phyloP scores from a whole-genome alignment of 2,797 vertebrate species.

The Schizopygopsis pylzovi region DNA sequence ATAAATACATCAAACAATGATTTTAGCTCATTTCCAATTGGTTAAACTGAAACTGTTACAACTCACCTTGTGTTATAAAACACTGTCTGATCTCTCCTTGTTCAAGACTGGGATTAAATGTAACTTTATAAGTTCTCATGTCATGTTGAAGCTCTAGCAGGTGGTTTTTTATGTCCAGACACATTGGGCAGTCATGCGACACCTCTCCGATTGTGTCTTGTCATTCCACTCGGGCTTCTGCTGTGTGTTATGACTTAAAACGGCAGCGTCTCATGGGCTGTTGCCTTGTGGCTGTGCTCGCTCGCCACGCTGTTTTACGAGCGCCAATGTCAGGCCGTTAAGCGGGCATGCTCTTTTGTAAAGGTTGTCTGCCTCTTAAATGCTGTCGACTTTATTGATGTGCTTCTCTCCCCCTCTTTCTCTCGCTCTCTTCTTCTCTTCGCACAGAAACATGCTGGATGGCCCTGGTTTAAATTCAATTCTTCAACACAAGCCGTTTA shows the following conservation, averaged over 20 bases:
- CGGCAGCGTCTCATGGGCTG: constrained; percentile 52
- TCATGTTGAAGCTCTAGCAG: not conserved
- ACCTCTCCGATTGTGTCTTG: constrained; percentile 29
- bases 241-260: constrained; percentile 60
- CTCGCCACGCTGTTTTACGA: constrained; percentile 73
- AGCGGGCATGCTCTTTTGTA: constrained; percentile 80
- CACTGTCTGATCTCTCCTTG: not conserved
- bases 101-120: not conserved
- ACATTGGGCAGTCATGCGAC: constrained; percentile 5
- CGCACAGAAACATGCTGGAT: constrained; percentile 72
- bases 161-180: constrained; percentile 10
- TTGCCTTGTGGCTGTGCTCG: constrained; percentile 50
- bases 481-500: constrained; percentile 77
- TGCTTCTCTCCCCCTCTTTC: constrained; percentile 68
- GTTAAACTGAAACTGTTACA: not conserved
- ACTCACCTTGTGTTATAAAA: not conserved
- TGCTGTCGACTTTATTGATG: constrained; percentile 83
- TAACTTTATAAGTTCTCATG: not conserved
- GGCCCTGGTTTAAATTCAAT: constrained; percentile 81
- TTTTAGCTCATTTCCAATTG: not conserved
- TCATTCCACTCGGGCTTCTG: constrained; percentile 49
- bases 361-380: constrained; percentile 87
- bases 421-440: constrained; percentile 69
- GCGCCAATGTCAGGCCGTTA: constrained; percentile 76
- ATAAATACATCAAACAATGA: not conserved